A percentile compares a stretch with the other conserved stretches of the same genome.
These are phyloP conservation scores for Monodelphis domestica DNA, from an alignment of 2,797 vertebrate genomes.

Conservation along the genomic window DNA sequence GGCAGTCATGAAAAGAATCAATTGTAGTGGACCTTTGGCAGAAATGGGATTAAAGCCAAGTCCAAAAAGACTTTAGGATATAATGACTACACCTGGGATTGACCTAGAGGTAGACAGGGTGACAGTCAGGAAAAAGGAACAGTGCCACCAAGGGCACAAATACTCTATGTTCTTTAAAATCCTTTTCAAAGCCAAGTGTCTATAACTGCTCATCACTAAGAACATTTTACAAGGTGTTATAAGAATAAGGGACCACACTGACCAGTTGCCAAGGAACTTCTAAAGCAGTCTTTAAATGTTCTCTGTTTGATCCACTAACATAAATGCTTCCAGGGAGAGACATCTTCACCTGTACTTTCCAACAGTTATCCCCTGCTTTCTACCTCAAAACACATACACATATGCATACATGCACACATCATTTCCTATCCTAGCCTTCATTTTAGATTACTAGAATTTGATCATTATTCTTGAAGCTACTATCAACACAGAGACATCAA, in stretches of 20 bases:
- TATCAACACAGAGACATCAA: constrained; percentile 24
- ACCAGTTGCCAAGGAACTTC: too few relatives aligned
- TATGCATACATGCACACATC: background rate
- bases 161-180: too few relatives aligned
- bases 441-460: constrained; percentile 44
- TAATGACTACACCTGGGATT: background rate
- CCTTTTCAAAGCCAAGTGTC: too few relatives aligned
- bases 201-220: constrained; percentile 27
- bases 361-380: background rate
- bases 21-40: background rate
- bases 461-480: constrained; percentile 34
- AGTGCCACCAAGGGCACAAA: too few relatives aligned
- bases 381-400: constrained; percentile 18
- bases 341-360: constrained; percentile 31
- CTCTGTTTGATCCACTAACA: too few relatives aligned
- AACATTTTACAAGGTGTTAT: background rate
- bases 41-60: background rate
- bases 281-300: too few relatives aligned
- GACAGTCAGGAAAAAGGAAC: too few relatives aligned
- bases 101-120: background rate
- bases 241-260: constrained; percentile 48
- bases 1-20: background rate
- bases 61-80: background rate
- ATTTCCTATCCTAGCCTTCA: constrained; percentile 28
- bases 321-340: constrained; percentile 43